Percentiles rank a stretch among this genome's conserved stretches.
These are phyloP conservation scores for Festucalex cinctus DNA, from an alignment of 2,113 vertebrate species.

Conservation along the genomic window DNA sequence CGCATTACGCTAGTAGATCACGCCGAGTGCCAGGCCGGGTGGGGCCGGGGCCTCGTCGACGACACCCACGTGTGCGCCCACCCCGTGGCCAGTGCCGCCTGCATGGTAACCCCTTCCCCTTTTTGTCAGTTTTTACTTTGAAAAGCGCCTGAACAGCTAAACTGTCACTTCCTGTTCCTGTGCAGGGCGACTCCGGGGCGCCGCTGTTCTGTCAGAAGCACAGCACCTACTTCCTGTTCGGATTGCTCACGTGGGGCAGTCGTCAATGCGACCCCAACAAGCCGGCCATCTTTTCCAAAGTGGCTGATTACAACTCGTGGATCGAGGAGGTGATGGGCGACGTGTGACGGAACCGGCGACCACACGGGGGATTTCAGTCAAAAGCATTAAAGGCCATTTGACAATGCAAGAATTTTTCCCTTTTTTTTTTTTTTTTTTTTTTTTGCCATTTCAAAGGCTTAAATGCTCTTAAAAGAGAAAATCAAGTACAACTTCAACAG, in stretches of 20 bases:
- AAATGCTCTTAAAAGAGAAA: too few relatives aligned
- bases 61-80: slow-evolving; percentile 57
- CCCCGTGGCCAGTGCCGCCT: slow-evolving; percentile 59
- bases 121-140: too few relatives aligned
- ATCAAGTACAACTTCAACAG: too few relatives aligned
- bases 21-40: slow-evolving; percentile 37
- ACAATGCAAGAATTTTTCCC: too few relatives aligned
- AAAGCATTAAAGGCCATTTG: neutral
- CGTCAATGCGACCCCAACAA: slow-evolving; percentile 40
- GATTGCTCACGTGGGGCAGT: slow-evolving; percentile 60
- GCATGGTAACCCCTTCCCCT: slow-evolving; percentile 52
- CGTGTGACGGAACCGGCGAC: slow-evolving; percentile 23
- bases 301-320: slow-evolving; percentile 48
- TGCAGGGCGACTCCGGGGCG: slow-evolving; percentile 63
- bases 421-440: neutral
- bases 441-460: too few relatives aligned
- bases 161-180: neutral
- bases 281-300: slow-evolving; percentile 61
- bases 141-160: neutral
- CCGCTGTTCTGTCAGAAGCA: slow-evolving; percentile 60
- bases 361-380: too few relatives aligned
- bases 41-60: slow-evolving; percentile 43
- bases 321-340: slow-evolving; percentile 30
- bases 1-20: slow-evolving; percentile 46
- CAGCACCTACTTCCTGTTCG: slow-evolving; percentile 62